Evolutionary conservation across 2,797 vertebrate genomes (phyloP).

Genomic region (Synaphobranchus kaupii): DNA sequence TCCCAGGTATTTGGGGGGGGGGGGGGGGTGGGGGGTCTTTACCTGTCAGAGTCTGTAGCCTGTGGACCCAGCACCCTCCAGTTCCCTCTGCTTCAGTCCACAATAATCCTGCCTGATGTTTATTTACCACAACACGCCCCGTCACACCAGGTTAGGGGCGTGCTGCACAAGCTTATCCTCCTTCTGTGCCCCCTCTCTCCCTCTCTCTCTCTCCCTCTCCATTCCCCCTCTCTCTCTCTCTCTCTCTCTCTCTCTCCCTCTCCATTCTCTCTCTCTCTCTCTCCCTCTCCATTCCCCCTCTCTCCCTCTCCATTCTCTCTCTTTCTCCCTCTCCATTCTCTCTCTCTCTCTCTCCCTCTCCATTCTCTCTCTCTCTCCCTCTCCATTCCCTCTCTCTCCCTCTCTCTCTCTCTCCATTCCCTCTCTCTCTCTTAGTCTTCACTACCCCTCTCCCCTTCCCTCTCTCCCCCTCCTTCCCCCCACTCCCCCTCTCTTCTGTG

Average conservation of each 20-base stretch:
- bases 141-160: conserved; percentile 72
- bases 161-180: conserved; percentile 45
- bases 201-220: conserved; percentile 3
- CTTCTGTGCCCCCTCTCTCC: conserved; percentile 19
- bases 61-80: conserved; percentile 61
- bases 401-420: conserved; percentile 33
- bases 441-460: conserved; percentile 17
- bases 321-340: no score
- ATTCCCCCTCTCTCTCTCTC: conserved; percentile 1
- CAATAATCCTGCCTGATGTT: conserved; percentile 74
- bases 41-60: conserved; percentile 48
- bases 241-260: conserved; percentile 21
- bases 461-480: conserved; percentile 19
- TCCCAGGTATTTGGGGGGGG: no score
- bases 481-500: conserved; percentile 32
- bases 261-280: conserved; percentile 27
- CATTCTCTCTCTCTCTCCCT: conserved; percentile 21
- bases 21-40: neutral
- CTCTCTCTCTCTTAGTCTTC: conserved; percentile 19
- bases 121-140: conserved; percentile 74
- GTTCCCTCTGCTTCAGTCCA: conserved; percentile 62
- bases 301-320: conserved; percentile 29
- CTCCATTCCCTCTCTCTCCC: conserved; percentile 29
- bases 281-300: conserved; percentile 16
- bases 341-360: conserved; percentile 16